Evolutionary conservation across 2,797 vertebrate species (phyloP), one percentile per base, ranked within the genome.

Genomic region (Crax fasciolata): DNA sequence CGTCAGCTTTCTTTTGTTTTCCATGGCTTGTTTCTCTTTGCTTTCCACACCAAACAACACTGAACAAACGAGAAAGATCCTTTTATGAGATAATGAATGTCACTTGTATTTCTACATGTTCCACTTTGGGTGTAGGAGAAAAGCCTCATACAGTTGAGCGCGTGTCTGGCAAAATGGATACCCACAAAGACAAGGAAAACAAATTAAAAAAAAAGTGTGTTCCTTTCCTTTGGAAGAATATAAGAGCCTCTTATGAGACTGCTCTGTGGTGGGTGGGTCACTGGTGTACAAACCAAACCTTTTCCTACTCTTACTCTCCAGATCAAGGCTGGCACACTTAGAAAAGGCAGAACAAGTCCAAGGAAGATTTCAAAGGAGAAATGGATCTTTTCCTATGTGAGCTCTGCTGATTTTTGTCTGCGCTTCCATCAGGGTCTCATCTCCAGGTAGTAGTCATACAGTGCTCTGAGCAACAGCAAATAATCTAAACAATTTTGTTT

Each of bases 1-100:
- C 67, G 79, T 94, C 86, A 91, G 63, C 78, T 87, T 90, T 61
- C 94, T 94, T 93, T 96, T 95, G 91, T 96, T 96, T 97, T 75
- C 87, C 57, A 54, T 68, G 85, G 92, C 85, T 94, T 80, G 74
- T 84, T 93, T 89, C 89, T 90, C 75, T n/a, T 78, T 93, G 87
- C 91, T 92, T 93, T 96, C 93, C 57, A 85, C 76, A 89, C 87
- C 51, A 65, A 13, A 65, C 49, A 72, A 57, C 43, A 75, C 6
- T 4, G 35, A 93, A 46, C 44, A 93, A 90, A 94, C 80, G 65
- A 72, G 93, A 96, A 84, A 38, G 84, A 94, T 90, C 62, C 39
- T 93, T 95, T 89, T 25, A 72, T 52, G 62, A 90, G 46, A 58
- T 82, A 78, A 88, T 84, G 27, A 90, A 93, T 73, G 32, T 23